phyloP scores from a whole-genome alignment of 2,888 invertebrate genomes.

The Spisula subtruncata region DNA sequence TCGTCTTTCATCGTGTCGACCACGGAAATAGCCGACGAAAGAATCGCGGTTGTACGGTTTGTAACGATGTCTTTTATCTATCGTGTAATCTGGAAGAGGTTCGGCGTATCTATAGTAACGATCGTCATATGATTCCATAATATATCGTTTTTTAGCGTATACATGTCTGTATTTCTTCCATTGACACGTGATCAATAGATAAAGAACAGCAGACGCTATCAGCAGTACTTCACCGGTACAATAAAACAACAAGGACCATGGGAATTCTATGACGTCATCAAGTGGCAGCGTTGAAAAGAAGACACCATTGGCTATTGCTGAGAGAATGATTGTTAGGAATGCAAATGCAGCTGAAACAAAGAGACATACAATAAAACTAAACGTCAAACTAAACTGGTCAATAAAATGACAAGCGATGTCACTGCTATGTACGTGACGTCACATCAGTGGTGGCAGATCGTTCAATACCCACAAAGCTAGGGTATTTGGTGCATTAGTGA shows the following conservation, averaged over 20 bases:
- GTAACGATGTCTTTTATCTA: conserved; percentile 32
- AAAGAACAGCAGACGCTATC: conserved; percentile 52
- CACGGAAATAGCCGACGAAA: conserved; percentile 46
- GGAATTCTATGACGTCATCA: conserved; percentile 63
- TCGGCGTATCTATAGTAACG: conserved; percentile 34
- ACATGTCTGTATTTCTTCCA: conserved; percentile 57
- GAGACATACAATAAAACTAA: neutral
- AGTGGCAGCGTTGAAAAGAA: conserved; percentile 53
- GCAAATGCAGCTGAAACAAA: conserved; percentile 55
- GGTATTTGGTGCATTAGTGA: too few species aligned
- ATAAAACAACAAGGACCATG: conserved; percentile 63
- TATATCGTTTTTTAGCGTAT: conserved; percentile 53
- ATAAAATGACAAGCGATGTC: too few species aligned
- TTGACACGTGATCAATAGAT: conserved; percentile 39
- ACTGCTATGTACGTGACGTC: too few species aligned
- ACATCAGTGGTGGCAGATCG: too few species aligned
- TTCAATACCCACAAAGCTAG: too few species aligned
- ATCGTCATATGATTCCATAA: neutral
- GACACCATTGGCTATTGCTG: conserved; percentile 42
- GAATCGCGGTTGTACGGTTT: conserved; percentile 51
- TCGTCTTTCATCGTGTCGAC: conserved; percentile 25
- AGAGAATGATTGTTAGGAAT: conserved; percentile 53
- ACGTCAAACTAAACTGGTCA: too few species aligned
- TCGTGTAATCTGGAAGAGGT: conserved; percentile 55
- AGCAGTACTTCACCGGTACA: conserved; percentile 53